These are phyloP conservation scores for Tubulanus polymorphus DNA, from an alignment of 2,888 invertebrate species.

Conservation along the genomic window DNA sequence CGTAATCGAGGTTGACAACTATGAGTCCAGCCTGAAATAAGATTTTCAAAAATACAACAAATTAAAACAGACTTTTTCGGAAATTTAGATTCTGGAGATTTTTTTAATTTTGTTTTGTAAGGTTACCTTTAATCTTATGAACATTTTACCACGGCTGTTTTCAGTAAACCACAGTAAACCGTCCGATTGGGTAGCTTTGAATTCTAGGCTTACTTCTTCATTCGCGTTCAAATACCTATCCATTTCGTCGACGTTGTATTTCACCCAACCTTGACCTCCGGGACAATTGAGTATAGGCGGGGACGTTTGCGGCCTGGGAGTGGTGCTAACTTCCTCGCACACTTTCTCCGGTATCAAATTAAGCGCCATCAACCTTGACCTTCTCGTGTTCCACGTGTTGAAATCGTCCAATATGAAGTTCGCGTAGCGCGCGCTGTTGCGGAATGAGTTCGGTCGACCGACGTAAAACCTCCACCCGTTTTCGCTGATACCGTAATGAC, in stretches of 20 bases:
- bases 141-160: slow-evolving; percentile 23
- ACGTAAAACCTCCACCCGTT: slow-evolving; percentile 19
- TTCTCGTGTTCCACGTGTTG: slow-evolving; percentile 43
- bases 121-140: slow-evolving; percentile 40
- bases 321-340: not conserved
- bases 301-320: not conserved
- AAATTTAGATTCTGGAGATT: too few species aligned
- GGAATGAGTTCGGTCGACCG: slow-evolving; percentile 27
- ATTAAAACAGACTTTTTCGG: too few species aligned
- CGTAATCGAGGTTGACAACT: not conserved
- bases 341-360: slow-evolving; percentile 15
- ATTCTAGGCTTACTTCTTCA: slow-evolving; percentile 22
- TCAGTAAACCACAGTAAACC: slow-evolving; percentile 45
- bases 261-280: not conserved
- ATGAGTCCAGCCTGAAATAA: too few species aligned
- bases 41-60: too few species aligned
- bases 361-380: slow-evolving; percentile 28
- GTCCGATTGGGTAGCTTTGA: slow-evolving; percentile 31
- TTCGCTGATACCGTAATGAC: not conserved
- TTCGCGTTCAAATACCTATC: not conserved
- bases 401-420: slow-evolving; percentile 43
- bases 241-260: not conserved
- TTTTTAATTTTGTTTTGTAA: too few species aligned
- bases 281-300: not conserved
- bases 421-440: slow-evolving; percentile 22